Evolutionary conservation across 2,797 vertebrate species (phyloP).

Genomic region (Microchirus variegatus): DNA sequence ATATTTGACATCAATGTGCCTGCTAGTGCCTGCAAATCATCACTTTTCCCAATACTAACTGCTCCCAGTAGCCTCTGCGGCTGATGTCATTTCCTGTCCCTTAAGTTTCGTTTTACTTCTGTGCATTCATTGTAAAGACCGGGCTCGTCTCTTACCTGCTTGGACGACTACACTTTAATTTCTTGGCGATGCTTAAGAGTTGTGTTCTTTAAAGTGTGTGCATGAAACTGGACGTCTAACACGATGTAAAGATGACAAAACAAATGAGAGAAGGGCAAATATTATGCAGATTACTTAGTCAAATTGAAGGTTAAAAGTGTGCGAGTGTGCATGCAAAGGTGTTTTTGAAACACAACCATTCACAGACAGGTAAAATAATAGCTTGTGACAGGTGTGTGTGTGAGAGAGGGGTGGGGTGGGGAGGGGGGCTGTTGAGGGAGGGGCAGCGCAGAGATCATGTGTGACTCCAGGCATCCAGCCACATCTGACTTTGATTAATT

Average conservation of each 20-base stretch:
- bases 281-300: constrained; percentile 24
- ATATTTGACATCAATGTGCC: no score
- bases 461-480: constrained; percentile 92
- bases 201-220: background rate
- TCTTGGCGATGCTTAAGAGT: constrained; percentile 50
- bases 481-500: constrained; percentile 99
- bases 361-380: constrained; percentile 71
- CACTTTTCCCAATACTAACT: no score
- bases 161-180: constrained; percentile 88
- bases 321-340: constrained; percentile 4
- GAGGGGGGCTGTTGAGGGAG: constrained; percentile 42
- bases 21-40: no score
- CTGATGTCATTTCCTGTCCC: no score
- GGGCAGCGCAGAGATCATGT: constrained; percentile 91
- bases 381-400: constrained; percentile 16
- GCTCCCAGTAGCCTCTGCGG: no score
- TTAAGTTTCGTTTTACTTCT: no score
- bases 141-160: constrained; percentile 89
- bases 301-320: background rate
- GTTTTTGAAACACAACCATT: constrained; percentile 68
- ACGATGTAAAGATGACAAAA: background rate
- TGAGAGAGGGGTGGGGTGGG: constrained; percentile 22
- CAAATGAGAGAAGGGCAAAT: background rate
- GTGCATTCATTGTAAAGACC: constrained; percentile 84
- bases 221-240: background rate